A percentile compares a stretch with the other conserved stretches of the same genome.
Evolutionary conservation across 2,113 vertebrate genomes (phyloP).

Genomic region (Perognathus longimembris): DNA sequence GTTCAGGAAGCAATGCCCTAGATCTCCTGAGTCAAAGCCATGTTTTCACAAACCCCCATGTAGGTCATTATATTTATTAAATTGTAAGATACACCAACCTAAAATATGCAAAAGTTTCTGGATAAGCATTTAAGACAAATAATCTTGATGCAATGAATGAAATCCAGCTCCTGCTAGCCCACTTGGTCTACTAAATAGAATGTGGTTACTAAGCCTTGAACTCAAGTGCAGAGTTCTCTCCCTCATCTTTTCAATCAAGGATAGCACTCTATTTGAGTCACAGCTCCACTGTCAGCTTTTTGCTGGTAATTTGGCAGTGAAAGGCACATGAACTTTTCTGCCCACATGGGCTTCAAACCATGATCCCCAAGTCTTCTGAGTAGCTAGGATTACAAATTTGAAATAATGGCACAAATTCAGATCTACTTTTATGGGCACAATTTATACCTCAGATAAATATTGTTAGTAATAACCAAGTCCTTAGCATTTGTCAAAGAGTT

Average conservation of each 20-base stretch:
- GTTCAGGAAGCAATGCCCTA: background rate
- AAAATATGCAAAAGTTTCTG: background rate
- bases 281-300: too few species aligned
- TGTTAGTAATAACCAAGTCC: background rate
- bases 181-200: background rate
- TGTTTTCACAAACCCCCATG: background rate
- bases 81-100: rapidly evolving
- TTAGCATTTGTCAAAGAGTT: rapidly evolving
- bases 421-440: background rate
- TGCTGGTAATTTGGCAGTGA: too few species aligned
- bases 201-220: too few species aligned
- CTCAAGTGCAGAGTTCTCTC: too few species aligned
- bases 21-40: background rate
- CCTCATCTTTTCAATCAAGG: too few species aligned
- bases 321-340: too few species aligned
- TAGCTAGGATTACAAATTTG: too few species aligned
- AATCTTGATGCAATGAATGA: background rate
- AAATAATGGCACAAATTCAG: too few species aligned
- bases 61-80: rapidly evolving
- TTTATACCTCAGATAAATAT: background rate
- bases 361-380: too few species aligned
- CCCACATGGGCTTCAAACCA: too few species aligned
- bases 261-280: too few species aligned
- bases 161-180: rapidly evolving
- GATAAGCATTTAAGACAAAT: background rate